These are phyloP conservation scores for Rhizoglyphus robini DNA, from an alignment of 1,140 invertebrate genomes.

Conservation along the genomic window DNA sequence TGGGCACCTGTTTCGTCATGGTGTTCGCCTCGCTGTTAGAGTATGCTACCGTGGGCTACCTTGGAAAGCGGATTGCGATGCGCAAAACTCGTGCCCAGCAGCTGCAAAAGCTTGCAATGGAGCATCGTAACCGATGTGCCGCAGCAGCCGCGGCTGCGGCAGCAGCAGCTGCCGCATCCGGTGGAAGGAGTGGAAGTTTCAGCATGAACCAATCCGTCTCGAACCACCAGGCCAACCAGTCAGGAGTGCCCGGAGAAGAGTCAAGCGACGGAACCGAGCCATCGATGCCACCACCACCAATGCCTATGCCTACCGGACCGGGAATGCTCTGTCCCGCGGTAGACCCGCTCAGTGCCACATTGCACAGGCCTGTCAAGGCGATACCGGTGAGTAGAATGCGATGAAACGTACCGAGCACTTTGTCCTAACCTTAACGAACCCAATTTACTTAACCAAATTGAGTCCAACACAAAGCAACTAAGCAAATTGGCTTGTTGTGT, in stretches of 20 bases:
- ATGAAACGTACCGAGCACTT: no score
- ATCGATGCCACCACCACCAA: conserved; percentile 1
- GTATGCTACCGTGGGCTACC: conserved; percentile 84
- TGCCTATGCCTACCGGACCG: neutral
- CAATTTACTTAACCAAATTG: neutral
- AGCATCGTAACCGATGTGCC: conserved; percentile 37
- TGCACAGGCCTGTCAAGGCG: conserved; percentile 2
- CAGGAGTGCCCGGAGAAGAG: neutral
- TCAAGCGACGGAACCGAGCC: neutral
- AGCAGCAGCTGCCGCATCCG: conserved; percentile 16
- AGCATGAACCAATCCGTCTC: neutral
- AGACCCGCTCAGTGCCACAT: neutral
- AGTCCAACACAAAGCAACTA: neutral
- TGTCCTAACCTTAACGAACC: no score
- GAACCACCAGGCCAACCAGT: neutral
- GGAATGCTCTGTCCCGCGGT: neutral
- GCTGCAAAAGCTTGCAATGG: conserved; percentile 73
- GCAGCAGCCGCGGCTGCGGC: conserved; percentile 23
- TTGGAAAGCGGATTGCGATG: conserved; percentile 89
- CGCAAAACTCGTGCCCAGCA: conserved; percentile 71
- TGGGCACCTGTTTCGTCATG: conserved; percentile 44
- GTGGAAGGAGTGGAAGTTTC: neutral
- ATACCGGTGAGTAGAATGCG: conserved; percentile 7
- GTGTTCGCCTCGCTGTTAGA: conserved; percentile 36
- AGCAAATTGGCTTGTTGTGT: neutral